Evolutionary conservation across 2,113 vertebrate genomes (phyloP).

Genomic region (Indicator indicator): DNA sequence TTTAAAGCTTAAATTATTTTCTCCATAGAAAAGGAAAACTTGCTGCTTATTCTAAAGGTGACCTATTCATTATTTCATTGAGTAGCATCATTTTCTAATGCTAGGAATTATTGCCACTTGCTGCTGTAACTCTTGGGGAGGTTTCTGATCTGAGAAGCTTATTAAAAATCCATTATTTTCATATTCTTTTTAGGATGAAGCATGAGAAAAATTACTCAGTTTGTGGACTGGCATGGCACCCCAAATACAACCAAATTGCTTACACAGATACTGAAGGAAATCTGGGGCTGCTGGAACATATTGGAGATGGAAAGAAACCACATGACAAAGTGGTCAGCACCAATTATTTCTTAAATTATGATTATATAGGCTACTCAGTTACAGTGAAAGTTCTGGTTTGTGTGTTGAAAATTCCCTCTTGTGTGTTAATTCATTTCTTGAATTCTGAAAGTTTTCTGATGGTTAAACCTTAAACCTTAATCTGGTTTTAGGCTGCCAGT

Average conservation of each 20-base stretch:
- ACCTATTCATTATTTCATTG: neutral
- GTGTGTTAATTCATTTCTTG: neutral
- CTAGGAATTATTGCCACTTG: neutral
- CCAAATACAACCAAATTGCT: conserved; percentile 81
- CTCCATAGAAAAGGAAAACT: neutral
- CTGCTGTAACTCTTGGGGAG: neutral
- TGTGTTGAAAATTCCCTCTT: neutral
- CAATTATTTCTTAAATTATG: neutral
- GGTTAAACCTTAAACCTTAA: neutral
- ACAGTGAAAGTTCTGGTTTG: rapidly evolving
- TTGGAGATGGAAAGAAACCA: conserved; percentile 67
- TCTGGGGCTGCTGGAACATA: conserved; percentile 87
- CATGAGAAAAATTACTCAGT: conserved; percentile 92
- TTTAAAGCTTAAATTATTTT: neutral
- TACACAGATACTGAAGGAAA: conserved; percentile 95
- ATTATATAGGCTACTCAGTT: neutral
- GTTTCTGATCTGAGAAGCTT: neutral
- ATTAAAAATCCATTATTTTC: neutral
- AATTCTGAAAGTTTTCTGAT: neutral
- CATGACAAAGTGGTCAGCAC: conserved; percentile 69
- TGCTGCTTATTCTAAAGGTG: neutral
- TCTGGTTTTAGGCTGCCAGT: conserved; percentile 60
- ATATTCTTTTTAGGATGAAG: conserved; percentile 81
- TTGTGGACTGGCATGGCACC: conserved; percentile 91
- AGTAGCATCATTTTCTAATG: neutral